Evolutionary conservation across 2,888 invertebrate species (phyloP).

Genomic region (Clistopyga incitator): DNA sequence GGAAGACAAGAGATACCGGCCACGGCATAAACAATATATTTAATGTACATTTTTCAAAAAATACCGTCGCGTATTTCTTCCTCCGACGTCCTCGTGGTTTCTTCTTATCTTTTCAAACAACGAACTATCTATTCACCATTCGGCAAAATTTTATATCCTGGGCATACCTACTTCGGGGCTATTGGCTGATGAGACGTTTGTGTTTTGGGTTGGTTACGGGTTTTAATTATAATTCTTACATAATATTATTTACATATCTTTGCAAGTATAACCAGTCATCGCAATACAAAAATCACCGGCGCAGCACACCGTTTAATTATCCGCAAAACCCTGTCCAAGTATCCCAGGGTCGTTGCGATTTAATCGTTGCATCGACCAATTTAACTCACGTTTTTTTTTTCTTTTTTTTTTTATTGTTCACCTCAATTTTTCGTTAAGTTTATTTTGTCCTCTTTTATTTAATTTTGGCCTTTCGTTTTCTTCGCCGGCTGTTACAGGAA

Average conservation of each 20-base stretch:
- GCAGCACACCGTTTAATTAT: conserved; percentile 20
- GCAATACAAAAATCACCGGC: conserved; percentile 37
- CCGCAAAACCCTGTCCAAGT: conserved; percentile 2
- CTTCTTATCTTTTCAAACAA: conserved; percentile 69
- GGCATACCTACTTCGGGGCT: conserved; percentile 78
- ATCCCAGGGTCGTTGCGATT: conserved; percentile 20
- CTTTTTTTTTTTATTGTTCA: conserved; percentile 34
- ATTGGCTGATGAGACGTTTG: conserved; percentile 81
- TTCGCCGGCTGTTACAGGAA: conserved; percentile 81
- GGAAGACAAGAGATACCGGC: conserved; percentile 50
- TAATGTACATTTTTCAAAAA: background rate
- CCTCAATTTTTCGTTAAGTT: conserved; percentile 34
- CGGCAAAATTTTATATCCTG: conserved; percentile 78
- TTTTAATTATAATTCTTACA: conserved; percentile 70
- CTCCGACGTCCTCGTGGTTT: conserved; percentile 63
- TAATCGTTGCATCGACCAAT: conserved; percentile 24
- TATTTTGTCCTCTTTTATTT: conserved; percentile 63
- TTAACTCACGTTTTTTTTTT: conserved; percentile 12
- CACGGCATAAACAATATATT: background rate
- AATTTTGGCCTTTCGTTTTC: conserved; percentile 64
- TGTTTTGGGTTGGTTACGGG: conserved; percentile 83
- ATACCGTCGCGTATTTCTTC: conserved; percentile 42
- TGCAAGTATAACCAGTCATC: conserved; percentile 41
- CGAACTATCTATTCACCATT: conserved; percentile 68
- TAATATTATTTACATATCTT: conserved; percentile 59